Conservation (phyloP, 2,113 vertebrate species). For the Hiodon tergisus region DNA sequence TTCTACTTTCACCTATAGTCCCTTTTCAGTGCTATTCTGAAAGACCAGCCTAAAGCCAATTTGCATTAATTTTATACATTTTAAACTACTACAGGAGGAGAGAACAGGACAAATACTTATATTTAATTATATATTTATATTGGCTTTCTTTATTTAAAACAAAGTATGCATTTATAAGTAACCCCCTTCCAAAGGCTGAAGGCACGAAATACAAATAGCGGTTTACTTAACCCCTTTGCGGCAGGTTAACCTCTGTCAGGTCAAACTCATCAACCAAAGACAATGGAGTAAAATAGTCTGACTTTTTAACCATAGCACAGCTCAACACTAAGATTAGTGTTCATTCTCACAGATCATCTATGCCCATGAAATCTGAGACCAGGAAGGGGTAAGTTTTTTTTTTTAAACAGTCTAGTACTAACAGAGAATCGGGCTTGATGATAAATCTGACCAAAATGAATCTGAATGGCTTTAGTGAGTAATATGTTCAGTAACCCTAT, state of each 20-base stretch:
- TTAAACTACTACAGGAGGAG: not conserved
- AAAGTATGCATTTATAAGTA: not conserved
- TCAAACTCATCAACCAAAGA: slow-evolving; percentile 67
- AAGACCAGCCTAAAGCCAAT: slow-evolving; percentile 39
- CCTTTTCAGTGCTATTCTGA: slow-evolving; percentile 37
- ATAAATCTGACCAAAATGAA: not conserved
- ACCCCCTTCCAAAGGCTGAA: not conserved
- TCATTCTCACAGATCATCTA: not conserved
- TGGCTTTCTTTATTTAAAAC: not conserved
- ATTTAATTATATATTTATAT: not conserved
- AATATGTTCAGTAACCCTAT: not conserved
- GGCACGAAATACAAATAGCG: slow-evolving; percentile 44
- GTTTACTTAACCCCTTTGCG: slow-evolving; percentile 81
- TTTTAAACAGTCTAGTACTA: not conserved
- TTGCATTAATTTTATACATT: slow-evolving; percentile 32
- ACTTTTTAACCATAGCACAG: slow-evolving; percentile 37
- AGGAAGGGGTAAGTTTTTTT: not conserved
- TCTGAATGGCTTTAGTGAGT: not conserved
- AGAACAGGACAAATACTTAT: not conserved
- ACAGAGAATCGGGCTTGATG: too few relatives aligned
- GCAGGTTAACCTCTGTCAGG: slow-evolving; percentile 80
- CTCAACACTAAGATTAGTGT: slow-evolving; percentile 15
- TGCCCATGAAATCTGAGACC: not conserved
- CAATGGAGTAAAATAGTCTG: slow-evolving; percentile 46
- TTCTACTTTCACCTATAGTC: slow-evolving; percentile 45